A percentile compares a stretch with the other conserved stretches of the same genome.
Evolutionary conservation across 1,140 invertebrate species (phyloP).

Genomic region (Scaptomyza montana): DNA sequence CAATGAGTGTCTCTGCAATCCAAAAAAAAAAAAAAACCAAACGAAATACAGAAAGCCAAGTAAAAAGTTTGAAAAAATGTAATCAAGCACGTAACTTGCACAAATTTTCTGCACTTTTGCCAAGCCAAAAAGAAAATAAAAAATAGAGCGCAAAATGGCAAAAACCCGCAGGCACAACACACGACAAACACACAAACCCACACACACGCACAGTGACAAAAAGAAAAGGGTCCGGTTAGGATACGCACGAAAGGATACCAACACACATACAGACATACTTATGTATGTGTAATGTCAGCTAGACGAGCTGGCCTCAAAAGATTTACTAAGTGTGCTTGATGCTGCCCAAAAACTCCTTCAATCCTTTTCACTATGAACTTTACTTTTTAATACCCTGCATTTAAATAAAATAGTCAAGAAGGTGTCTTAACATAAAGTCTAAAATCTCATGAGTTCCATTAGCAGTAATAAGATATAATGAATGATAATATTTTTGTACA

Average conservation of each 20-base stretch:
- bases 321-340: slow-evolving; percentile 62
- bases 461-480: not conserved
- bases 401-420: not conserved
- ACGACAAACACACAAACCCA: slow-evolving; percentile 53
- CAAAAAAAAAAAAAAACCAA: slow-evolving; percentile 11
- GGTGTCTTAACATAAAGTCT: not conserved
- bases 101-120: slow-evolving; percentile 81
- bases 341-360: slow-evolving; percentile 36
- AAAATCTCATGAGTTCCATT: not conserved
- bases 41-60: slow-evolving; percentile 26
- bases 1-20: not conserved
- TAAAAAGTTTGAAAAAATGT: slow-evolving; percentile 73
- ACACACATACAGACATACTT: slow-evolving; percentile 14
- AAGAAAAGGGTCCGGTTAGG: not conserved
- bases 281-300: slow-evolving; percentile 4
- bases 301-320: slow-evolving; percentile 68
- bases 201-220: slow-evolving; percentile 32
- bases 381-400: slow-evolving; percentile 12
- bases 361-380: slow-evolving; percentile 72
- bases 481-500: no score
- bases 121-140: slow-evolving; percentile 46
- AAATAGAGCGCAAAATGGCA: slow-evolving; percentile 41
- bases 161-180: slow-evolving; percentile 61
- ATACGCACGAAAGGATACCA: slow-evolving; percentile 60
- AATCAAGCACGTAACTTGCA: slow-evolving; percentile 82